Evolutionary conservation across 2,888 invertebrate genomes (phyloP), one percentile per base, ranked within the genome.

Genomic region (Periphyllus acericola): DNA sequence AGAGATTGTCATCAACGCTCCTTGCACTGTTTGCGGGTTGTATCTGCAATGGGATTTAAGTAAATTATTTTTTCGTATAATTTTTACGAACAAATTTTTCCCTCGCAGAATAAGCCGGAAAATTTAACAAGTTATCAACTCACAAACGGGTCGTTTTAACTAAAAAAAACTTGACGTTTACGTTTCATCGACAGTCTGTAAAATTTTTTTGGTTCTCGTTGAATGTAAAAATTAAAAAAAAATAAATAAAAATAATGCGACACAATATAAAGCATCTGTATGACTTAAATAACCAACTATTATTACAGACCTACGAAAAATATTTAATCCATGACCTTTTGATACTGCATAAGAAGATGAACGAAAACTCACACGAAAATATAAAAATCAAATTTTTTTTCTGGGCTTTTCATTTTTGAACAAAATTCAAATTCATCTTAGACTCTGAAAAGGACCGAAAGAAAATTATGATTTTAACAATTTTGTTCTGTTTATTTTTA

Each of bases 1-100:
- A 87, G 40, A 80, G 80, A 87, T 81, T 74, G 80, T 81, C 74
- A 60, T 80, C 80, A n/a, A 32, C 55, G 71, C 29, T 19, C 1
- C 14, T 29, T 34, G n/a, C 36, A 29, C 36, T 11, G 36, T 83
- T 74, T 74, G 60, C 72, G 8, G 34, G 34, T 34, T 19, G 74
- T 32, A n/a, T 72, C 34, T 25, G 32, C 36, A 34, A 55, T n/a
- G 74, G 72, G 52, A 60, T 71, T 82, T 46, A 21, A 55, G 74
- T 83, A 83, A 74, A 55, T 74, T 83, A 19, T 83, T 55, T 34
- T 74, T 74, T 74, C 6, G 36, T 83, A 74, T 34, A 74, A 36
- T 82, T 81, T 36, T 82, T 71, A 32, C 25, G 19, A 40, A 46
- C 40, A 68, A 81, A 46, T 36, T 68, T 81, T 40, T 40, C 9